These are phyloP conservation scores for Tiliacea citrago DNA, from an alignment of 2,888 invertebrate species.

Conservation along the genomic window DNA sequence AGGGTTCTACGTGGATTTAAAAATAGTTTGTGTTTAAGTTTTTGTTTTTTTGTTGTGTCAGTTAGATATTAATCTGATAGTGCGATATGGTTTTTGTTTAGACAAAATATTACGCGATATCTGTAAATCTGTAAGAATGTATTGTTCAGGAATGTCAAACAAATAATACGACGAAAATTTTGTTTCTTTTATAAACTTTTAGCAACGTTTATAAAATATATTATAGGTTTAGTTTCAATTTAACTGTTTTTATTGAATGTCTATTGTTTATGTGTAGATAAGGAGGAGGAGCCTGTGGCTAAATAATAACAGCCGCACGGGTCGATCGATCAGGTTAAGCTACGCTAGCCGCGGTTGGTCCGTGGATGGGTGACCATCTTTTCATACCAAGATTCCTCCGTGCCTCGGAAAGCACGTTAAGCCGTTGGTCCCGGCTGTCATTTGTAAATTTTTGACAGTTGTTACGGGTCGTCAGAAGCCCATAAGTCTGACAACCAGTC, in stretches of 20 bases:
- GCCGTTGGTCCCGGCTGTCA: no score
- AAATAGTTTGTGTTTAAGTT: conserved; percentile 27
- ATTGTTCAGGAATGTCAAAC: conserved; percentile 1
- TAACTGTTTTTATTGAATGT: not conserved
- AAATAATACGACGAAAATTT: not conserved
- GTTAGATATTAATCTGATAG: conserved; percentile 39
- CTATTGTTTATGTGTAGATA: no score
- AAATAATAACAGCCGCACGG: no score
- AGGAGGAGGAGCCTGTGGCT: no score
- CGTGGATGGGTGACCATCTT: no score
- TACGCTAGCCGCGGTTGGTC: no score
- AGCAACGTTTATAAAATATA: not conserved
- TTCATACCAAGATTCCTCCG: no score
- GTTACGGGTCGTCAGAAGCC: no score
- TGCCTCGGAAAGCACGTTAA: no score
- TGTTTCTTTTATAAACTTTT: not conserved
- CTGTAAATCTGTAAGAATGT: not conserved
- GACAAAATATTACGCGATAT: conserved; percentile 20
- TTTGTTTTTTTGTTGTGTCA: conserved; percentile 26
- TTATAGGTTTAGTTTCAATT: not conserved
- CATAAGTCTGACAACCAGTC: no score
- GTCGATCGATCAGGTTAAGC: no score
- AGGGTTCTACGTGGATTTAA: conserved; percentile 37
- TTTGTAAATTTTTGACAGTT: no score
- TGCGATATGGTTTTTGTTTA: conserved; percentile 37